Conservation (phyloP, 2,888 invertebrate species). For the Pseudoips prasinana region DNA sequence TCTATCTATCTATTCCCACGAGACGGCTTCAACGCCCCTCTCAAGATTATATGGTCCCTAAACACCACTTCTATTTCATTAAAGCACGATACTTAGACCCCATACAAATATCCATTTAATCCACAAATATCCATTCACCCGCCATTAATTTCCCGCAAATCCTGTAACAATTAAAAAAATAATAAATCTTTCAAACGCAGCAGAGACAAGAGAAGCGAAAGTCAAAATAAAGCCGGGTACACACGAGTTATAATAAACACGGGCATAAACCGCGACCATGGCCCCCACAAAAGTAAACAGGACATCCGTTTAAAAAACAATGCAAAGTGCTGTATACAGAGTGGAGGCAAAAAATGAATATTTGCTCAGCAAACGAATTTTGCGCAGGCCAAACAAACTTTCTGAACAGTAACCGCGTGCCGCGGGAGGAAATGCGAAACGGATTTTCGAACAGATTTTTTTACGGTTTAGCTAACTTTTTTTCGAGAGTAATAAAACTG, state of each 20-base stretch:
- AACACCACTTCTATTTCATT: too few species aligned
- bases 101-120: too few species aligned
- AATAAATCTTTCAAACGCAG: slow-evolving; percentile 46
- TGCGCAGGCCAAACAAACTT: slow-evolving; percentile 54
- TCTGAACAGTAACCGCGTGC: slow-evolving; percentile 50
- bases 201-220: slow-evolving; percentile 33
- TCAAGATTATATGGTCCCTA: too few species aligned
- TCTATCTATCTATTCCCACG: too few species aligned
- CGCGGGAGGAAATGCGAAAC: slow-evolving; percentile 32
- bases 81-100: too few species aligned
- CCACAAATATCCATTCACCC: too few species aligned
- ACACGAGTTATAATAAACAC: slow-evolving; percentile 46
- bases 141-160: too few species aligned
- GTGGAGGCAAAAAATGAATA: slow-evolving; percentile 49
- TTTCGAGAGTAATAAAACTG: slow-evolving; percentile 35
- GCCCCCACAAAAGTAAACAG: slow-evolving; percentile 56
- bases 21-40: too few species aligned
- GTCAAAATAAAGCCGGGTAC: slow-evolving; percentile 32
- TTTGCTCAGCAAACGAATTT: slow-evolving; percentile 59
- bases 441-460: slow-evolving; percentile 44
- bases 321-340: slow-evolving; percentile 48
- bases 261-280: slow-evolving; percentile 43
- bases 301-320: slow-evolving; percentile 64
- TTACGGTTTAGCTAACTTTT: slow-evolving; percentile 34
- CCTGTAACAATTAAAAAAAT: slow-evolving; percentile 26